Conservation (phyloP, 1,140 invertebrate genomes). For the Neodiprion virginianus region DNA sequence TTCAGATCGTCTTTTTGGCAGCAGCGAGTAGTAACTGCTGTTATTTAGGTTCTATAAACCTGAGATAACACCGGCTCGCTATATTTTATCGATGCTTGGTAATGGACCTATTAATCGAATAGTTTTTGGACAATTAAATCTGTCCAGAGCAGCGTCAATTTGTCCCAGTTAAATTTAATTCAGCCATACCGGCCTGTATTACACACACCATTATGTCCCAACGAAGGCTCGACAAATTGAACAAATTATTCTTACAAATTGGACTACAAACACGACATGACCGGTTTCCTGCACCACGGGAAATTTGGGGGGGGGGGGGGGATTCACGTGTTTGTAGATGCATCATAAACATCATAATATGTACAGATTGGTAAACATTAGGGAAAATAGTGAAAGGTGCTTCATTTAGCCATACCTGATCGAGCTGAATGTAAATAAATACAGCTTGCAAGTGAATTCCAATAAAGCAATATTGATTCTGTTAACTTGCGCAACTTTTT, state of each 20-base stretch:
- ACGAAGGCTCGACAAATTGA: not conserved
- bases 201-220: constrained; percentile 15
- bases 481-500: too few relatives aligned
- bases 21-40: not conserved
- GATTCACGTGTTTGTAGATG: too few relatives aligned
- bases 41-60: not conserved
- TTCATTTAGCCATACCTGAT: too few relatives aligned
- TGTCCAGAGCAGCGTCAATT: constrained; percentile 16
- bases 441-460: too few relatives aligned
- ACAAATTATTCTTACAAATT: constrained; percentile 5
- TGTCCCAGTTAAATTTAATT: constrained; percentile 21
- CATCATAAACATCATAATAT: too few relatives aligned
- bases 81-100: not conserved
- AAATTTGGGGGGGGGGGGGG: not conserved
- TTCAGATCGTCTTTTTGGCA: too few relatives aligned
- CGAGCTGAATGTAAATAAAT: too few relatives aligned
- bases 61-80: not conserved
- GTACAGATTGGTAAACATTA: too few relatives aligned
- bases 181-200: not conserved
- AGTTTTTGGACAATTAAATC: constrained; percentile 44
- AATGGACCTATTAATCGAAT: constrained; percentile 41
- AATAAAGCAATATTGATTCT: too few relatives aligned
- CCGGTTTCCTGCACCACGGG: not conserved
- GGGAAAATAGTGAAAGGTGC: too few relatives aligned
- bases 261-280: not conserved